Evolutionary conservation across 1,140 invertebrate genomes (phyloP).

Genomic region (Galleria mellonella): DNA sequence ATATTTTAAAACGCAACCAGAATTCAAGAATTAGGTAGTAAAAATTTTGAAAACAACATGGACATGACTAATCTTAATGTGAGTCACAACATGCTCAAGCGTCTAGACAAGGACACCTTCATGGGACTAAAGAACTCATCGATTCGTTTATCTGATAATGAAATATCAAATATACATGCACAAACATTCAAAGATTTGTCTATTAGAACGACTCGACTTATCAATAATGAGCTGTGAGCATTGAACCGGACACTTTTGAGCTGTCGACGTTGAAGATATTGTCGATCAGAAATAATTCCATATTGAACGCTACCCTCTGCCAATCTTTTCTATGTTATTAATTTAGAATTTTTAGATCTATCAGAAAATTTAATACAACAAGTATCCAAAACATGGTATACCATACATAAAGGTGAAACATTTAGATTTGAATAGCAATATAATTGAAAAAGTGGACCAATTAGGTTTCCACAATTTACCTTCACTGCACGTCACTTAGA

Average conservation of each 20-base stretch:
- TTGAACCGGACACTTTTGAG: conserved; percentile 82
- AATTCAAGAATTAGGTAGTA: conserved; percentile 83
- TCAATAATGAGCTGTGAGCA: conserved; percentile 84
- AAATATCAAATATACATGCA: conserved; percentile 81
- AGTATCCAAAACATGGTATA: conserved; percentile 79
- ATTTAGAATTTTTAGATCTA: conserved; percentile 80
- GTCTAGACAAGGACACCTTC: conserved; percentile 83
- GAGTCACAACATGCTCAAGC: conserved; percentile 82
- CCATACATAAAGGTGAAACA: conserved; percentile 80
- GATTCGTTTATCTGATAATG: conserved; percentile 86
- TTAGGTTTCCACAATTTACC: conserved; percentile 81
- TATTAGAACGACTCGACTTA: conserved; percentile 83
- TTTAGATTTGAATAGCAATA: conserved; percentile 81
- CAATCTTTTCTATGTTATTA: conserved; percentile 79
- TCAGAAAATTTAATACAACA: conserved; percentile 83
- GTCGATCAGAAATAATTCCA: conserved; percentile 82
- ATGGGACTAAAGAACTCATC: conserved; percentile 80
- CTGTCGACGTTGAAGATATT: conserved; percentile 81
- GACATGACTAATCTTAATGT: conserved; percentile 83
- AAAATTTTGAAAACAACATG: conserved; percentile 86
- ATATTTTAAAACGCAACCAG: conserved; percentile 89
- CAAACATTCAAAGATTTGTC: conserved; percentile 83
- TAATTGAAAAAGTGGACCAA: conserved; percentile 80
- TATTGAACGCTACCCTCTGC: conserved; percentile 83
- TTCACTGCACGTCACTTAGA: conserved; percentile 82